Conservation (phyloP, 2,797 vertebrate species). For the Leptatherina wallacei region DNA sequence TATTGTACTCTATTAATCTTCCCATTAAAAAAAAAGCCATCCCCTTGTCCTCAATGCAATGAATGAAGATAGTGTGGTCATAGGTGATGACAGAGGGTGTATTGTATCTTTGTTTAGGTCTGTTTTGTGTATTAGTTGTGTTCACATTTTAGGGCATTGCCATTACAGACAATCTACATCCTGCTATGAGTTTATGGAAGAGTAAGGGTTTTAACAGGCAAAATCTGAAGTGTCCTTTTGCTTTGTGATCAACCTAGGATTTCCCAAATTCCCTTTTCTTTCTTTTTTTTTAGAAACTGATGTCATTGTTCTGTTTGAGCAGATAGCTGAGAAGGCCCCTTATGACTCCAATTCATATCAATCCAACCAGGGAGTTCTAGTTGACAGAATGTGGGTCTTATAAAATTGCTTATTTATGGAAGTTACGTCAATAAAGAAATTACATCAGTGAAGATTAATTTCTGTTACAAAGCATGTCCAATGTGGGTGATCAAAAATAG, state of each 20-base stretch:
- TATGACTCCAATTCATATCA: neutral
- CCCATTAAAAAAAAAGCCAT: neutral
- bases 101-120: constrained; percentile 4
- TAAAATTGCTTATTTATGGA: too few species aligned
- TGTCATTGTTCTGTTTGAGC: neutral
- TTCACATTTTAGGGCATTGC: too few species aligned
- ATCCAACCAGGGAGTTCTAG: neutral
- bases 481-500: neutral
- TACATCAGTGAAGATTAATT: neutral
- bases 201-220: too few species aligned
- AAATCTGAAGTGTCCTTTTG: neutral
- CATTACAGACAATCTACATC: too few species aligned
- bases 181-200: too few species aligned
- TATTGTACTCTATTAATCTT: constrained; percentile 15
- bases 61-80: neutral
- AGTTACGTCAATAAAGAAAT: neutral
- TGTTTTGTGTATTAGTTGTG: neutral
- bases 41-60: neutral
- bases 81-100: constrained; percentile 8
- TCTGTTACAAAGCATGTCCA: neutral
- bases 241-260: neutral
- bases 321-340: neutral
- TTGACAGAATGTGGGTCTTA: neutral
- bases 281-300: neutral
- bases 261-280: neutral